Base-by-base conservation (phyloP, 2,888 invertebrate genomes). In the Nysson spinosus region DNA sequence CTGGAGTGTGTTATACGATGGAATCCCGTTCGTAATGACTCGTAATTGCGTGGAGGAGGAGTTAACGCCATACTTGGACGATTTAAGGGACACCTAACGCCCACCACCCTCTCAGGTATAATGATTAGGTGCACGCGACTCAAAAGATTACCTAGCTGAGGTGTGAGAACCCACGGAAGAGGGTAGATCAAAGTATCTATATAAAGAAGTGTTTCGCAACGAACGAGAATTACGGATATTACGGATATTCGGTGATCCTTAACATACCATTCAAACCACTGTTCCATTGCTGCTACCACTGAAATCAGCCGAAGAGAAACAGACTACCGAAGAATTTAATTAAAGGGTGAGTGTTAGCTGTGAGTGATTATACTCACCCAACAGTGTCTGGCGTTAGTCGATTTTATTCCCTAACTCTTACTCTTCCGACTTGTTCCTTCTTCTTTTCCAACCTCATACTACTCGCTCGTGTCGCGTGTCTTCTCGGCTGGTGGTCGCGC, bases 81-180 rank as follows among this genome's bases (percentile, higher is more conserved):
- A 74, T 74, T 75, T 71, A 71, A 75, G 75, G 75, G 77, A 75
- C 71, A 74, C 74, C 75, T 68, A 63, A 61, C 62, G 64, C 63
- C 16, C 30, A 46, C 46, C 16, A 50, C 34, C 32, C 54, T 24
- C 22, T 2, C 46, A 19, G 39, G 61, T 55, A 62, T 68, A 77
- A 75, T 74, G 77, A 77, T 71, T 68, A 71, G 71, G 68, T 68
- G 75, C 77, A 77, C 75, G 77, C 75, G 74, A 75, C 67, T 57
- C 52, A 40, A 44, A 42, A 65, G 74, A 71, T 71, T 65, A 57
- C 70, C 58, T 30, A 56, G 62, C 49, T 67, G 62, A 77, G 57
- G 65, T 62, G 69, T 17, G 42, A 68, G 24, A 47, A 32, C 35
- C 26, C 64, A 42, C 7, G 30, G 30, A 30, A 4, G n/a, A 30